Base-by-base conservation (phyloP, 2,113 vertebrate species). In the Lonchura striata region DNA sequence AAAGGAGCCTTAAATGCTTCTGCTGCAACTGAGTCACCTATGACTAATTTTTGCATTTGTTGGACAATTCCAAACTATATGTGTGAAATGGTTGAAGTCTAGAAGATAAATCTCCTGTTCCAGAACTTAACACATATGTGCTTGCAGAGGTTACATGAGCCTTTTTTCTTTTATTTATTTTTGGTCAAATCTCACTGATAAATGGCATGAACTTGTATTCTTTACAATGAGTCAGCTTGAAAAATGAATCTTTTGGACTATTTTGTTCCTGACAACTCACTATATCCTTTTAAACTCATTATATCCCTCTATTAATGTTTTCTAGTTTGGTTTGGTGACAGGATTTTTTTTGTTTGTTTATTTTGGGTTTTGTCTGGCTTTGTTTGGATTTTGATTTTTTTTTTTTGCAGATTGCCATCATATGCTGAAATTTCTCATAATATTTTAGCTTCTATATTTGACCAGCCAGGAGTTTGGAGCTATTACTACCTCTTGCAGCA, bases 41-140 rank as follows among this genome's bases (percentile, higher is more conserved):
- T 74, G 72, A 92, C 42, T 90, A 65, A 63, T 90, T 74, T 94
- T 83, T 94, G 35, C 39, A 74, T 90, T 88, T 86, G 59, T 42
- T 82, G 71, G 35, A n/a, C 11, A 39, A 2, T 53, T 88, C 86
- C 76, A 92, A 90, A 35, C 59, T 85, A 41, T 37, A 22, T 65
- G 50, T 85, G 17, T 80, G 60, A 80, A 61, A 50, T 7, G 6
- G 23, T 47, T 50, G 63, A 60, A 65, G 14, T 57, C 59, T 86
- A 2, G 1, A 86, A 88, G 39, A 63, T 20, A 49, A 47, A 49
- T 54, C 31, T 89, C 15, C 47, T 83, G 25, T 50, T 83, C 11
- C 35, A 86, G 65, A 76, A 82, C 12, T 88, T 24, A 56, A 72
- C 14, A 54, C 11, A 1, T 53, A 17, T 17, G 4, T 50, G 15